Evolutionary conservation across 92 coral and sea anemone species (phyloP), one percentile per base, ranked within the genome.

Genomic region (Phenganax stokvisi): DNA sequence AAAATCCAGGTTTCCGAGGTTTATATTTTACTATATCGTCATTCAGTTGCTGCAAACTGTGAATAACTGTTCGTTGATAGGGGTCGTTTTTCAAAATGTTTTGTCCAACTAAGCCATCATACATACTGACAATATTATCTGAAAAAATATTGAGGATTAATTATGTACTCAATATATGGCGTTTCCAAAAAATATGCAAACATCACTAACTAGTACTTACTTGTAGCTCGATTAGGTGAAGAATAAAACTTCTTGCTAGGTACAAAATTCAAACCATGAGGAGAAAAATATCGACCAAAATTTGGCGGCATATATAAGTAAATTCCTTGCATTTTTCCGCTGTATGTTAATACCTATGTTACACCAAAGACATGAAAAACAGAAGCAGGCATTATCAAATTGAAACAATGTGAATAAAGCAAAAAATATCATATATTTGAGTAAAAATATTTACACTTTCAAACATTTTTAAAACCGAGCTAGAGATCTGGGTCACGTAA

Each of bases 31-130:
- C 59, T 9, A 86, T 86, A 56, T 87, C 77, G 47, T 57, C 68
- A 73, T 77, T 80, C 31, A 91, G 72, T 52, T 83, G 84, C 56
- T 89, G 92, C 74, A 91, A 71, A 64, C 87, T 76, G 12, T 87
- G 75, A 27, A 91, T 87, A 63, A 89, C 87, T 37, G 57, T 62
- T 66, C 97, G 74, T 69, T 91, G 97, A 75, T 89, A 83, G 51
- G 82, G 75, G 74, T 91, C 93, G 12, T 56, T 75, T 30, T 81
- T 86, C 13, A 91, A 85, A 44, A 89, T 67, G 29, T 92, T 92
- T 72, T 72, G 85, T 27, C 79, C 57, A 20, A 91, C 91, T 86
- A 90, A 82, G 12, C 84, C 87, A 86, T 91, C 91, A 65, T 89
- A 91, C n/a, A 55, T 47, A 66, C 12, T 63, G 72, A 79, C 25